Evolutionary conservation across 2,113 vertebrate species (phyloP), one percentile per base, ranked within the genome.

Genomic region (Salvelinus namaycush): DNA sequence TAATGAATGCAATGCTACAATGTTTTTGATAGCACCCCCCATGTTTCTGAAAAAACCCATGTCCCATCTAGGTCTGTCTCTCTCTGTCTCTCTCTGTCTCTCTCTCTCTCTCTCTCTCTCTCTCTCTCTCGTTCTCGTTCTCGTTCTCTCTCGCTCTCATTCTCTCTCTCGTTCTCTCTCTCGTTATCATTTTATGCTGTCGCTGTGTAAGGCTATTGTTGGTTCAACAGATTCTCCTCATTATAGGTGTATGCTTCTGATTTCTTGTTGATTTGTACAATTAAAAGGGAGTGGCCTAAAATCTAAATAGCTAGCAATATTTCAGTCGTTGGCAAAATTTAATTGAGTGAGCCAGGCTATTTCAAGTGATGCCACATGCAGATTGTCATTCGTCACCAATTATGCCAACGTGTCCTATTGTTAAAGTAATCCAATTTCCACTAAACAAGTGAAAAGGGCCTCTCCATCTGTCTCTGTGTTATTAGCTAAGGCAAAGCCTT

Each of bases 401-500:
- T 31, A 74, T 67, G 44, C 67, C 44, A 59, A 68, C 34, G 18
- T 68, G 39, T 64, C 16, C 72, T 57, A 70, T 60, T 82, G 73
- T 26, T 68, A 80, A 85, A 62, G 68, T 74, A 79, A 72, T 75
- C n/a, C 70, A 76, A 76, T 74, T 87, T 86, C 81, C 70, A 86
- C 74, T 69, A 69, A 88, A 87, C 72, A 39, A 77, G 79, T 82
- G 79, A 31, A 62, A 79, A 76, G 66, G 82, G 69, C 71, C 77
- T 67, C 67, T 76, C 83, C 72, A 80, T 79, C 83, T 85, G 77
- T 80, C 86, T 81, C 79, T 22, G 73, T 20, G 74, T 68, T 20
- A 89, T 88, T 84, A 64, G 74, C 68, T 80, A 69, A 81, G 68
- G 82, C 85, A 84, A 84, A 81, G 83, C 85, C 86, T 80, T 83